Evolutionary conservation across 2,113 vertebrate species (phyloP).

Genomic region (Noctilio leporinus): DNA sequence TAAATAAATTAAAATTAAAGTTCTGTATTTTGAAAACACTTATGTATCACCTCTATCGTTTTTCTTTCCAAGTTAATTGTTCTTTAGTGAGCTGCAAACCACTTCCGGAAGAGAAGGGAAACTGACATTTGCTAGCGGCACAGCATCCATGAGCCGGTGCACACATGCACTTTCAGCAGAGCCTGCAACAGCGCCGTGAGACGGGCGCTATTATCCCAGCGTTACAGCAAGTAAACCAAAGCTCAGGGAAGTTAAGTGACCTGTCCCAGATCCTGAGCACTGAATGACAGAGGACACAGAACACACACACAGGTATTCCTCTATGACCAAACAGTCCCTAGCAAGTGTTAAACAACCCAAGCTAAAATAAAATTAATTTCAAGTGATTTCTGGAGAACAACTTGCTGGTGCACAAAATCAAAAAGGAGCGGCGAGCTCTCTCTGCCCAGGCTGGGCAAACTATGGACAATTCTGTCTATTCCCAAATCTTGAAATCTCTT

Average conservation of each 20-base stretch:
- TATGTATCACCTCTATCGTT: background rate
- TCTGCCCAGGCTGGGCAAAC: background rate
- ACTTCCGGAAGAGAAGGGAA: background rate
- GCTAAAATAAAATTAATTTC: background rate
- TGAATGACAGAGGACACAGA: background rate
- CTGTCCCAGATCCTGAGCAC: background rate
- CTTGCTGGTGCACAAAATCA: background rate
- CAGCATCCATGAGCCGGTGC: rapidly evolving
- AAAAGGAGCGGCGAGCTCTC: background rate
- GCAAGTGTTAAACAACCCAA: background rate
- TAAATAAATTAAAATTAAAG: too few relatives aligned
- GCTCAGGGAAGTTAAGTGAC: background rate
- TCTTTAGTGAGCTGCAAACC: background rate
- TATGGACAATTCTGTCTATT: background rate
- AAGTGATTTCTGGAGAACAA: background rate
- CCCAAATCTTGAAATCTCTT: background rate
- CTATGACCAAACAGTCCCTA: background rate
- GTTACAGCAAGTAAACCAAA: background rate
- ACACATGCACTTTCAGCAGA: background rate
- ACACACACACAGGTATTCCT: background rate
- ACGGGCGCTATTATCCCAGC: rapidly evolving
- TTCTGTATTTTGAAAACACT: too few relatives aligned
- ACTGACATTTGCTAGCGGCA: background rate
- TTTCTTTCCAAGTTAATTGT: background rate
- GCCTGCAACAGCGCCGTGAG: background rate